Evolutionary conservation across 2,888 invertebrate species (phyloP).

Genomic region (Nemotelus nigrinus): DNA sequence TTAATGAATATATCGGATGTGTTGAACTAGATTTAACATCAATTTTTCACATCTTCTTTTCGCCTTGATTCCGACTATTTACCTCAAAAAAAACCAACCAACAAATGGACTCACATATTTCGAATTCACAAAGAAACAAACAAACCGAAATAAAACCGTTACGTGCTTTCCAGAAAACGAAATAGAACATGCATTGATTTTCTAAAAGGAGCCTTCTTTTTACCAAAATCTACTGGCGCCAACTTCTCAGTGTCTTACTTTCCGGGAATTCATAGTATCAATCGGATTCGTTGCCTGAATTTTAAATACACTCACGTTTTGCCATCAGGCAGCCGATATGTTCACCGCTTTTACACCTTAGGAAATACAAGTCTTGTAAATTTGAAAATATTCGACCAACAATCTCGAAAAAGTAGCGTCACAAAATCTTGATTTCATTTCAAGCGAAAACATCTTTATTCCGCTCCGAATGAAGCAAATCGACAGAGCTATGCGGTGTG

Average conservation of each 20-base stretch:
- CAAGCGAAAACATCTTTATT: conserved; percentile 34
- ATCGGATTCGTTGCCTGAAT: conserved; percentile 17
- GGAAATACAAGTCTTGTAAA: no score
- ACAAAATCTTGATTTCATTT: not conserved
- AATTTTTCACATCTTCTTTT: no score
- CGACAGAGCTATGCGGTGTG: conserved; percentile 3
- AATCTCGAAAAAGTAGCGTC: no score
- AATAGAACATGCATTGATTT: not conserved
- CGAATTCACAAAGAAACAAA: not conserved
- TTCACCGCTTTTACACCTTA: no score
- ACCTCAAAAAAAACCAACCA: no score
- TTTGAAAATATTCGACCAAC: no score
- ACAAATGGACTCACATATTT: no score
- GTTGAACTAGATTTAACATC: no score
- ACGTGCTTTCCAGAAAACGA: not conserved
- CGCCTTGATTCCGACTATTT: no score
- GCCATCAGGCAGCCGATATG: no score
- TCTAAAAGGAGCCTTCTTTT: not conserved
- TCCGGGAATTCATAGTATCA: not conserved
- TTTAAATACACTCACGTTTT: not conserved
- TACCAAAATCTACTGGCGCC: not conserved
- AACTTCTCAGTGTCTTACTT: conserved; percentile 7
- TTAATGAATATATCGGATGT: no score
- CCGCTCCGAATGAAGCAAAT: conserved; percentile 1
- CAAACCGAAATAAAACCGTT: not conserved